Evolutionary conservation across 1,140 invertebrate species (phyloP).

Genomic region (Geopemphigus sp.): DNA sequence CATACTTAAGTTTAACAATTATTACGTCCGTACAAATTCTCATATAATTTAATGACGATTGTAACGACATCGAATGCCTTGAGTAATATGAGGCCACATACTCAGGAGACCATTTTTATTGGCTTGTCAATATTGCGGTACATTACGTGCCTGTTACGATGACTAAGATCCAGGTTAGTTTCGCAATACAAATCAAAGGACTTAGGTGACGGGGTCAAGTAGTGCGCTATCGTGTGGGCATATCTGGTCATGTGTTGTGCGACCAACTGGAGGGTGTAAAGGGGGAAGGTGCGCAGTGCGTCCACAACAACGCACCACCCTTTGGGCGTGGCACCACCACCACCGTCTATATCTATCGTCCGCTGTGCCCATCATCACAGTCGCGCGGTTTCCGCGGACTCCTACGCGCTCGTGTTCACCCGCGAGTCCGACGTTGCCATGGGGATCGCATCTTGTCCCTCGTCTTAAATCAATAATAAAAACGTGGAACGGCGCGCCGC

Average conservation of each 20-base stretch:
- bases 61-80: background rate
- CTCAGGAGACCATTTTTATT: slow-evolving; percentile 1
- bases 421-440: slow-evolving; percentile 31
- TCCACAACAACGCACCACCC: slow-evolving; percentile 4
- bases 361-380: no score
- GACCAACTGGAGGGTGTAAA: background rate
- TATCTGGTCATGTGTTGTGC: background rate
- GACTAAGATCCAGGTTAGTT: background rate
- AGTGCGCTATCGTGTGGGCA: slow-evolving; percentile 14
- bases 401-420: background rate
- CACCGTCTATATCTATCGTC: no score
- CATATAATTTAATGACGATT: background rate
- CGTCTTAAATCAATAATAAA: slow-evolving; percentile 48
- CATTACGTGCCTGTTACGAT: background rate
- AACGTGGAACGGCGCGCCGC: slow-evolving; percentile 36
- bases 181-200: background rate
- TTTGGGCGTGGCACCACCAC: slow-evolving; percentile 39
- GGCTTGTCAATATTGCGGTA: background rate
- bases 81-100: no score
- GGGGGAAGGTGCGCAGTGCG: slow-evolving; percentile 33
- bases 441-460: slow-evolving; percentile 38
- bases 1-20: no score
- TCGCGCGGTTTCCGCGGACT: no score
- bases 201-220: slow-evolving; percentile 24
- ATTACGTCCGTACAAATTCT: no score